A percentile compares a stretch with the other conserved stretches of the same genome.
These are phyloP conservation scores for Thermophis baileyi DNA, from an alignment of 2,113 vertebrate genomes.

Conservation along the genomic window DNA sequence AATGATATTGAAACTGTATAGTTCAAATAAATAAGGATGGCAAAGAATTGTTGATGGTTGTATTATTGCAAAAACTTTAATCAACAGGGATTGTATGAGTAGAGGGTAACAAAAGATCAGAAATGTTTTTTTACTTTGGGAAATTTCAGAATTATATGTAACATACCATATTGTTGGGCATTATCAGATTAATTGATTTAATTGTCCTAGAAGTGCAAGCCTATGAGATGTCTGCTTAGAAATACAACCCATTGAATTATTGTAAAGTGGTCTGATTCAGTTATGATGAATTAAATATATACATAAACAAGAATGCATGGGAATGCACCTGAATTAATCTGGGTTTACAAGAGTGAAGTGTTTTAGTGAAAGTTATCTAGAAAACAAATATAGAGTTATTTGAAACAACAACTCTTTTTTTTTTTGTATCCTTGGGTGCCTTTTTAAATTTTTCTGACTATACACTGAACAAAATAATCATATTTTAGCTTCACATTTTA, in stretches of 20 bases:
- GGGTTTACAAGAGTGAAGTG: neutral
- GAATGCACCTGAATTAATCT: neutral
- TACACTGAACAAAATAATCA: slow-evolving; percentile 17
- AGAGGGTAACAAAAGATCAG: neutral
- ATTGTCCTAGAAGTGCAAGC: neutral
- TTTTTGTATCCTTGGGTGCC: slow-evolving; percentile 34
- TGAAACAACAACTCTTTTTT: slow-evolving; percentile 1
- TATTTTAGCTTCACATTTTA: slow-evolving; percentile 40
- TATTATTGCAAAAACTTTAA: neutral
- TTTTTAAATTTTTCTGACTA: slow-evolving; percentile 35
- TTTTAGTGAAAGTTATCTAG: slow-evolving; percentile 20
- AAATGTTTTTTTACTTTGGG: neutral
- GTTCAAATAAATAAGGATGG: neutral
- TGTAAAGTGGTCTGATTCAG: neutral
- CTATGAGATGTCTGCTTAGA: neutral
- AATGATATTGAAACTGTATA: neutral
- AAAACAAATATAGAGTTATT: slow-evolving; percentile 11
- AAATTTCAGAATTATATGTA: neutral
- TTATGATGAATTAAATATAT: neutral
- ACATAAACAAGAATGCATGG: neutral
- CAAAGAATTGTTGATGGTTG: neutral
- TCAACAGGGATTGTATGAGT: neutral
- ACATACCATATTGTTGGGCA: neutral
- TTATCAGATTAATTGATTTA: neutral
- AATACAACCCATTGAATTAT: neutral